Percentiles rank a stretch among this genome's conserved stretches.
Conservation (phyloP, 1,140 invertebrate genomes). For the Hypsibius dujardini region DNA sequence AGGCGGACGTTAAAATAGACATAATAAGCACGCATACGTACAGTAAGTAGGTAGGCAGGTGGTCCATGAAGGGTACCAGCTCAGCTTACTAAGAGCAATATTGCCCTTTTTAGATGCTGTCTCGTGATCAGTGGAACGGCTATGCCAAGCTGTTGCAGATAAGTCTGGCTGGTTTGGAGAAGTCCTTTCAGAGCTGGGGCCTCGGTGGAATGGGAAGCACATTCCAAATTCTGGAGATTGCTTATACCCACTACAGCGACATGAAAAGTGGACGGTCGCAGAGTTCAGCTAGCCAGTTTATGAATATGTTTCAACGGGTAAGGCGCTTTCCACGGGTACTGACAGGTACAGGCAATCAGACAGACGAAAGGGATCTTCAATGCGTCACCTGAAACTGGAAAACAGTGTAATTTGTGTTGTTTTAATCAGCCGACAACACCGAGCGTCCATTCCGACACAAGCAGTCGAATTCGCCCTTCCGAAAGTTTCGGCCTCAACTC, state of each 20-base stretch:
- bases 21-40: too few species aligned
- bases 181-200: conserved; percentile 78
- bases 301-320: conserved; percentile 9
- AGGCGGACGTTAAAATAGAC: too few species aligned
- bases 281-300: background rate
- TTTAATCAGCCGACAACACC: background rate
- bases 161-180: conserved; percentile 69
- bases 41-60: too few species aligned
- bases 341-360: too few species aligned
- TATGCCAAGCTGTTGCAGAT: conserved; percentile 80
- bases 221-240: conserved; percentile 87
- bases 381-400: too few species aligned
- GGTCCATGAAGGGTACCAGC: too few species aligned
- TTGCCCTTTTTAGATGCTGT: conserved; percentile 48
- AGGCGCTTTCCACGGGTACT: background rate
- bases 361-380: too few species aligned
- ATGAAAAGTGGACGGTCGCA: conserved; percentile 24
- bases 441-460: conserved; percentile 10
- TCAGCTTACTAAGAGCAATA: too few species aligned
- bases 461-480: conserved; percentile 20
- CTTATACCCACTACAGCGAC: conserved; percentile 91
- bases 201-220: conserved; percentile 90
- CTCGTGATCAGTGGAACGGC: conserved; percentile 80
- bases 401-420: background rate
- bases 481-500: conserved; percentile 26